phyloP scores from a whole-genome alignment of 2,113 vertebrate species.

The Lasiurus cinereus region DNA sequence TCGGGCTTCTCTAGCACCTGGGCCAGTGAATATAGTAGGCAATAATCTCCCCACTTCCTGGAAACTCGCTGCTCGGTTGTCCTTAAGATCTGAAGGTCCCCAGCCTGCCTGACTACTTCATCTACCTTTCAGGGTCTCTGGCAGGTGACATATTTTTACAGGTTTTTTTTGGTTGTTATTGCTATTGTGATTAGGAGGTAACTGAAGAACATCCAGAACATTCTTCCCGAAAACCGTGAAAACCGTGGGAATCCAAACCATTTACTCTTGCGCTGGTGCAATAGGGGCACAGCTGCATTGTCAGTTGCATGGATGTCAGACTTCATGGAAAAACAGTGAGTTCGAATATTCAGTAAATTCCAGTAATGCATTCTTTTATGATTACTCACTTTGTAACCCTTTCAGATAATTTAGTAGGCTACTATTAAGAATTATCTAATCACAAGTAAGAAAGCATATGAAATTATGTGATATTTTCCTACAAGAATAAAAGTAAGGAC shows the following conservation, averaged over 20 bases:
- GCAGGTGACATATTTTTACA: not conserved
- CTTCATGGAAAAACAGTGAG: not conserved
- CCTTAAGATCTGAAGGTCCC: not conserved
- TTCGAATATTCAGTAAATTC: not conserved
- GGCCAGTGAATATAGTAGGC: not conserved
- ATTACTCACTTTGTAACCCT: conserved; percentile 25
- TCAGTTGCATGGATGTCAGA: not conserved
- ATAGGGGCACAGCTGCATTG: not conserved
- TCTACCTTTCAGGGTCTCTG: not conserved
- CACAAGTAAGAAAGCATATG: not conserved
- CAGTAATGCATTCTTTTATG: conserved; percentile 29
- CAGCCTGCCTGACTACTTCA: not conserved
- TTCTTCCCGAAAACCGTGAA: conserved; percentile 10
- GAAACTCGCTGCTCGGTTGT: not conserved
- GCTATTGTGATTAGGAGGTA: not conserved
- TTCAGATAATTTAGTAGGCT: conserved; percentile 36
- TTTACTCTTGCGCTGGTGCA: not conserved
- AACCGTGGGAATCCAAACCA: not conserved
- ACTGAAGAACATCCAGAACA: conserved; percentile 9
- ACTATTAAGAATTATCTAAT: not conserved
- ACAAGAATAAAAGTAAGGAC: conserved; percentile 53
- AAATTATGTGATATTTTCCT: conserved; percentile 6
- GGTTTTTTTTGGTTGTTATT: not conserved
- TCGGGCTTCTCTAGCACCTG: not conserved
- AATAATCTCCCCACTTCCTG: not conserved